Percentiles rank a stretch among this genome's conserved stretches.
phyloP scores from a whole-genome alignment of 2,888 invertebrate genomes.

The Priocnemis perturbator region DNA sequence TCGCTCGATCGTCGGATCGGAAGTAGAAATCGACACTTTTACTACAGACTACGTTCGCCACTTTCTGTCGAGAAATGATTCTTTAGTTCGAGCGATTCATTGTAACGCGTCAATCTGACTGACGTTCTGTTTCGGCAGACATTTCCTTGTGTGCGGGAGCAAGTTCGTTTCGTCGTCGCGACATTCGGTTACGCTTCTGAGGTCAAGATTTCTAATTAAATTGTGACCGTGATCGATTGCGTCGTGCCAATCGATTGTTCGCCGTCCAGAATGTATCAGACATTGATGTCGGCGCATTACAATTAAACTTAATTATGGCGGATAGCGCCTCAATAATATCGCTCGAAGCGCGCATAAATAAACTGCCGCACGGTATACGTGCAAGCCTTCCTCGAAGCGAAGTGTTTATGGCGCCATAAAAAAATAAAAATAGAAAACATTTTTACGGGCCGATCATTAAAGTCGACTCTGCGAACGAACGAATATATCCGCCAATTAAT shows the following conservation, averaged over 20 bases:
- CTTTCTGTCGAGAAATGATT: neutral
- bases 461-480: slow-evolving; percentile 56
- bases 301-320: neutral
- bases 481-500: slow-evolving; percentile 69
- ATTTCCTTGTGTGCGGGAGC: too few relatives aligned
- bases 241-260: neutral
- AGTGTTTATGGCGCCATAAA: slow-evolving; percentile 64
- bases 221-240: neutral
- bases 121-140: too few relatives aligned
- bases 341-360: slow-evolving; percentile 26
- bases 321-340: slow-evolving; percentile 17
- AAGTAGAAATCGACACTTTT: too few relatives aligned
- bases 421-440: slow-evolving; percentile 70
- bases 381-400: slow-evolving; percentile 42
- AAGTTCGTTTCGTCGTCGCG: too few relatives aligned
- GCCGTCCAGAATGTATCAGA: too few relatives aligned
- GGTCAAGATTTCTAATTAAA: neutral
- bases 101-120: too few relatives aligned
- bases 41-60: too few relatives aligned
- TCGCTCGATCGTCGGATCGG: neutral
- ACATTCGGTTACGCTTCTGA: neutral
- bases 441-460: slow-evolving; percentile 73
- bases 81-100: neutral
- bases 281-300: neutral
- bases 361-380: slow-evolving; percentile 31